phyloP scores from a whole-genome alignment of 2,797 vertebrate species.

The Sus cebifrons region DNA sequence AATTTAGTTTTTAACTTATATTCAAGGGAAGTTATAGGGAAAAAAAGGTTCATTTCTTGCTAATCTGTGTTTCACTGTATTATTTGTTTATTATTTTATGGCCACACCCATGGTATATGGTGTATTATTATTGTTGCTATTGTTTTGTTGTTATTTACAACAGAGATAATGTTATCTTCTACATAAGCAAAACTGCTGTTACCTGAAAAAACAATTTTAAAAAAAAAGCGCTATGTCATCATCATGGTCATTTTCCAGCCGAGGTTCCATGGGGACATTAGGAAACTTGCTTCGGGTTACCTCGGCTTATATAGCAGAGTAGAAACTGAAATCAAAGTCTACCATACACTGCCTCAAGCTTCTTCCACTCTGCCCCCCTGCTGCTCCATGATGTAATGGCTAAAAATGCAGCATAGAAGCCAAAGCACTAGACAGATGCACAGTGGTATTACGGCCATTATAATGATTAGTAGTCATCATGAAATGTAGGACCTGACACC shows the following conservation, averaged over 20 bases:
- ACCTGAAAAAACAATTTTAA: too few species aligned
- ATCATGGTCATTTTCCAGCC: background rate
- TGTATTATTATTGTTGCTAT: background rate
- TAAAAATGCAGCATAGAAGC: background rate
- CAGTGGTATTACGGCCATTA: conserved; percentile 29
- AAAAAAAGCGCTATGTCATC: background rate
- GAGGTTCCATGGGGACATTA: background rate
- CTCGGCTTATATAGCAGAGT: background rate
- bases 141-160: background rate
- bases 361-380: background rate
- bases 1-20: background rate
- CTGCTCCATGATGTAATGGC: conserved; percentile 25
- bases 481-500: conserved; percentile 66
- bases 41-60: background rate
- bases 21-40: background rate
- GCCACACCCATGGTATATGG: too few species aligned
- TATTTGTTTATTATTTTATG: too few species aligned
- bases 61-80: background rate
- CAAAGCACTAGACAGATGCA: conserved; percentile 50
- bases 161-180: background rate
- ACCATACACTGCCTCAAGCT: background rate
- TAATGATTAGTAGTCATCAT: conserved; percentile 66
- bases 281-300: background rate
- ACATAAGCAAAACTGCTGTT: background rate
- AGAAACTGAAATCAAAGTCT: background rate